Base-by-base conservation (phyloP, 2,797 vertebrate species). In the Presbytis comata region DNA sequence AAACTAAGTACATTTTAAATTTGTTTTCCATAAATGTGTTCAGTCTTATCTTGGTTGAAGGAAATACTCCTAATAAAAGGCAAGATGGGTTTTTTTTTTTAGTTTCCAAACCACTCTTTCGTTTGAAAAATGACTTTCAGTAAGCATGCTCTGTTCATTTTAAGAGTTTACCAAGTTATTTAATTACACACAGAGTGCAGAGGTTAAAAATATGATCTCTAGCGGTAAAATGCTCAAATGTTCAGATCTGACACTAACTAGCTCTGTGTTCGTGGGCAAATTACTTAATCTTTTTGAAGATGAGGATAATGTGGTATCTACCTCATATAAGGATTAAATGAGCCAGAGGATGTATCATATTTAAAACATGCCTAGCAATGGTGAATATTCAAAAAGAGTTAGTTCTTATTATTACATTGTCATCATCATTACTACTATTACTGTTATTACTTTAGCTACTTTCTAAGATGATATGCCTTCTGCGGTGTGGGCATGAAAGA, bases 281-380 rank as follows among this genome's bases (percentile, higher is more conserved):
- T 98, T 98, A 93, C 95, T 95, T 97, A 94, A 97, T 96, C 86
- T 96, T 70, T 97, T 97, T 95, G 95, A 97, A 97, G 95, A n/a
- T 95, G 95, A 64, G 82, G 48, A 95, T 97, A 91, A 80, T 95
- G 86, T 96, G 89, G 75, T 96, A 72, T 75, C 93, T 96, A 97
- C 75, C 55, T 96, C 95, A 59, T 85, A 72, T 95, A 59, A 96
- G 59, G 46, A 94, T 92, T 96, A 94, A 96, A 83, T 91, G 93
- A 97, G 55, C 83, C 84, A 95, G 76, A 90, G 67, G 72, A 88
- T 96, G 67, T 39, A 30, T 92, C 94, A 13, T 97, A 84, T 82
- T 96, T 95, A 82, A 81, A 95, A 92, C 46, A 74, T 82, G 53
- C 12, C 74, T 84, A 61, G 22, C 41, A 85, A 28, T 89, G 48